Percentiles rank a stretch among this genome's conserved stretches.
Evolutionary conservation across 2,797 vertebrate genomes (phyloP).

Genomic region (Acanthis flammea): DNA sequence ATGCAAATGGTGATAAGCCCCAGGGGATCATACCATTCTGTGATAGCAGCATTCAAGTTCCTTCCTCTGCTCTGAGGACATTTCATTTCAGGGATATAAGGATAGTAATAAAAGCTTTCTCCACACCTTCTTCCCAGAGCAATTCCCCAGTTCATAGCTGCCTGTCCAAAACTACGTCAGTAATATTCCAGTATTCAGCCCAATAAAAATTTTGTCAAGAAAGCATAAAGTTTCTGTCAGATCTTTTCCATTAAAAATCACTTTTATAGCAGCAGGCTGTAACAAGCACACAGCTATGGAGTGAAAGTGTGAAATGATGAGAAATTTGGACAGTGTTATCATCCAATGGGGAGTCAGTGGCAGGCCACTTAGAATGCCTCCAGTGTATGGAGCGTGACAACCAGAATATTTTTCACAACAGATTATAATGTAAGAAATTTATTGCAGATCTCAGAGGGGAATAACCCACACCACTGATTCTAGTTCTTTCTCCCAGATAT

Average conservation of each 20-base stretch:
- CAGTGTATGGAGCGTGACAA: neutral
- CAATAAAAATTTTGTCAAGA: slow-evolving; percentile 59
- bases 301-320: slow-evolving; percentile 53
- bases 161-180: slow-evolving; percentile 21
- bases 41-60: neutral
- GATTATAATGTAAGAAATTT: slow-evolving; percentile 39
- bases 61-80: neutral
- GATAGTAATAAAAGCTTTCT: slow-evolving; percentile 27
- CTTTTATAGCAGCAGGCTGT: slow-evolving; percentile 31
- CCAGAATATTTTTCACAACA: neutral
- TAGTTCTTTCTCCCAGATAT: neutral
- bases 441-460: neutral
- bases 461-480: neutral
- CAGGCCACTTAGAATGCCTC: slow-evolving; percentile 44
- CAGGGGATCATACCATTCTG: neutral
- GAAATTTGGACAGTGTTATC: slow-evolving; percentile 51
- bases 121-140: neutral
- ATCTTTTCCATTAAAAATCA: slow-evolving; percentile 35
- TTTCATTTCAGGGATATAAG: slow-evolving; percentile 34
- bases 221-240: slow-evolving; percentile 54
- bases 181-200: slow-evolving; percentile 36
- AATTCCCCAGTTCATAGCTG: slow-evolving; percentile 14
- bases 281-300: neutral
- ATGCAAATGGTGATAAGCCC: neutral
- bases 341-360: slow-evolving; percentile 31